These are phyloP conservation scores for Siniperca undulata DNA, from an alignment of 2,797 vertebrate species.

Conservation along the genomic window DNA sequence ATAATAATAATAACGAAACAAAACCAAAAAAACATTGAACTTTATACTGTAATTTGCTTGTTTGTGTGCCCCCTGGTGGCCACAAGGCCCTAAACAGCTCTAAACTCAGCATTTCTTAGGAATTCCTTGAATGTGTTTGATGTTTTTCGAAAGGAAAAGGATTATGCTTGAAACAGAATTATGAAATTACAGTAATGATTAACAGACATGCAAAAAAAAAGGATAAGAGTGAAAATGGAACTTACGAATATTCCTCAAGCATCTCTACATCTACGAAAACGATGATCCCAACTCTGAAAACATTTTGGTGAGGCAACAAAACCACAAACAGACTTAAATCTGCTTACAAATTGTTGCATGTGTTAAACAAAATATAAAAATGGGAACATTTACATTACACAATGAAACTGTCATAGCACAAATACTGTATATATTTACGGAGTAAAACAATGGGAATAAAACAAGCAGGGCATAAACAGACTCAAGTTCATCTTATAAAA, in stretches of 20 bases:
- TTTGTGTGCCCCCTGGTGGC: background rate
- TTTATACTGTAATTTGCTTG: background rate
- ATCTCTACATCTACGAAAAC: conserved; percentile 90
- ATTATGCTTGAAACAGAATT: conserved; percentile 6
- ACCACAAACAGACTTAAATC: conserved; percentile 59
- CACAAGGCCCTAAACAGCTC: background rate
- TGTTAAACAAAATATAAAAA: conserved; percentile 21
- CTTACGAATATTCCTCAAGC: conserved; percentile 87
- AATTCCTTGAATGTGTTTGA: background rate
- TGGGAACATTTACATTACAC: conserved; percentile 3
- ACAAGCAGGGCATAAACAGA: conserved; percentile 4
- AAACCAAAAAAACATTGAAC: background rate
- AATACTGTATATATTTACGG: background rate
- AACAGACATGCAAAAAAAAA: conserved; percentile 40
- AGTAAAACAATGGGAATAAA: conserved; percentile 21
- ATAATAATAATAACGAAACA: background rate
- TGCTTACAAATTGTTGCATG: conserved; percentile 29
- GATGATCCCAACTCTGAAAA: conserved; percentile 89
- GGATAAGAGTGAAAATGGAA: conserved; percentile 73
- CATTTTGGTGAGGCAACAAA: conserved; percentile 62
- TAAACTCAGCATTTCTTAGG: background rate
- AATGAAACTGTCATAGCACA: conserved; percentile 1
- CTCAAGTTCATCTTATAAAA: background rate
- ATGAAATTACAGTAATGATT: conserved; percentile 30
- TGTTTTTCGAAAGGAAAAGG: background rate